Percentiles rank a stretch among this genome's conserved stretches.
Conservation (phyloP, 2,113 vertebrate genomes). For the Butorides virescens region DNA sequence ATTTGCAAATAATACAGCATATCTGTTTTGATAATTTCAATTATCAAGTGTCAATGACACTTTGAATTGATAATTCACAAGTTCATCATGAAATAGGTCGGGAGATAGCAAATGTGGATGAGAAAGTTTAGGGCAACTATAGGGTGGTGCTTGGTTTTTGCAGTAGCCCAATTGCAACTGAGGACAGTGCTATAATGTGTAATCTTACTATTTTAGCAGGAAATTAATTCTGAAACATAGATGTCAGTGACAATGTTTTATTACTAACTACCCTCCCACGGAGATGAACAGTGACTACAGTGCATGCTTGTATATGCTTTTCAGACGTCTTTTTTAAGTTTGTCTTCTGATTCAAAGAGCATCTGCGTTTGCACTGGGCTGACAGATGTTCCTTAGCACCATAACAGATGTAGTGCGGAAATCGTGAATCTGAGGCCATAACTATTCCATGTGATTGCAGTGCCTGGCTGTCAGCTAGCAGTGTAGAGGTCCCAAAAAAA, state of each 20-base stretch:
- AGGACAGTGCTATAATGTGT: background rate
- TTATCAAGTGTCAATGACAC: background rate
- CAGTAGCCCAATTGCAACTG: background rate
- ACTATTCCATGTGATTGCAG: background rate
- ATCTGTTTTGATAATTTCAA: background rate
- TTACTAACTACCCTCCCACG: background rate
- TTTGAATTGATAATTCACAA: background rate
- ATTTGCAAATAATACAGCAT: background rate
- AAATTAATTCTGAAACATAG: background rate
- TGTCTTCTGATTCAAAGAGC: background rate
- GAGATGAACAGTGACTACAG: background rate
- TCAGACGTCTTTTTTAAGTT: background rate
- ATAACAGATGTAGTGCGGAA: fast-evolving
- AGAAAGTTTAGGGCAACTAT: background rate
- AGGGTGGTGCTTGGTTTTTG: background rate
- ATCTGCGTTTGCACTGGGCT: background rate
- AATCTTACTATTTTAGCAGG: background rate
- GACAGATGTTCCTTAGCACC: background rate
- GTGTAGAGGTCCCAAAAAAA: background rate
- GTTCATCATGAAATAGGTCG: background rate
- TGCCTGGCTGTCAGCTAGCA: background rate
- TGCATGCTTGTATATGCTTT: background rate
- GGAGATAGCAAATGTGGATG: background rate
- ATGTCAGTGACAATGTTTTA: background rate
- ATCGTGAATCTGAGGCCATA: background rate